Evolutionary conservation across 2,113 vertebrate genomes (phyloP), one percentile per base, ranked within the genome.

Genomic region (Heterocephalus glaber): DNA sequence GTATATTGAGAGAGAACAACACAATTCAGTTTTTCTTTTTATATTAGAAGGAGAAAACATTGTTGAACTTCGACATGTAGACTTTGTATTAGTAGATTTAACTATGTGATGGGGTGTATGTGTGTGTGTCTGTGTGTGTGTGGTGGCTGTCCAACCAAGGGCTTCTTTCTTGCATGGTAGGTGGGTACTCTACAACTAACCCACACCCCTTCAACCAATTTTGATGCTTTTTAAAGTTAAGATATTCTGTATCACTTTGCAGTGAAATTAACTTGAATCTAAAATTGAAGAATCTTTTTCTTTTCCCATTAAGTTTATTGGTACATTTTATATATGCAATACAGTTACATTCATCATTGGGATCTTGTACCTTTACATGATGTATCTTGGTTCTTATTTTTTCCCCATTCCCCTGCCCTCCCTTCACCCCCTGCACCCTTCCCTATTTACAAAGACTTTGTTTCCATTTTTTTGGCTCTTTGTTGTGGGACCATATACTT

Each of bases 201-300:
- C 17, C 22, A 3, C 1, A 20, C 3, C 8, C 24, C 10, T 35
- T 44, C 28, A 35, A 14, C n/a, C 56, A 13, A 10, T 86, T 49
- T 24, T 86, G 49, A 20, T 93, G 38, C 87, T 83, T 90, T 91
- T 89, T 52, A 82, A 96, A 90, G 56, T 94, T 93, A 89, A 58
- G 3, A n/a, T 93, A 81, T 41, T 89, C 77, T 90, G 44, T 77
- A 44, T 65, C 90, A 22, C 44, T 88, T 96, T 95, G 41, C 38
- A 82, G 0, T 82, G 4, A 79, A 66, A 54, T 44, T 88, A 77
- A 92, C 79, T 93, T 86, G 44, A 93, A 61, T 72, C 54, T 85
- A 95, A 92, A 89, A 63, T 84, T 56, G 28, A 95, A 90, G 72
- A 85, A 68, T 95, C 47, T 76, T 93, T n/a, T n/a, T n/a, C n/a